Evolutionary conservation across 2,797 vertebrate species (phyloP), one percentile per base, ranked within the genome.

Genomic region (Esox masquinongy): DNA sequence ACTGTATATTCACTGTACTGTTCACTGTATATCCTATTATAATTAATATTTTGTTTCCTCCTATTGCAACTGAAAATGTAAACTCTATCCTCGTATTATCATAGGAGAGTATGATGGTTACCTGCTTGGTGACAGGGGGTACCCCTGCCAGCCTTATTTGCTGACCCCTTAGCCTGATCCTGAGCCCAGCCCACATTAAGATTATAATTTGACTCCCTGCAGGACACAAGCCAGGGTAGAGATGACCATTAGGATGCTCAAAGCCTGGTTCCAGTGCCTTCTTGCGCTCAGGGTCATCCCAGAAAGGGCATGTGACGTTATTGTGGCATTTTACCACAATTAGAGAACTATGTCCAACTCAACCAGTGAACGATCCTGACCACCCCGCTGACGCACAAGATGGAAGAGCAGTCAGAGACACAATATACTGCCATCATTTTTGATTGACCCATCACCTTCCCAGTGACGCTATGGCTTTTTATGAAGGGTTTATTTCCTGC

Each of bases 241-340:
- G 22, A 67, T 67, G 29, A 67, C 64, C 64, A 17, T 1, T 66
- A 22, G 16, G 22, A 66, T 11, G 63, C 4, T 67, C 64, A 67
- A 31, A n/a, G n/a, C n/a, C n/a, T n/a, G n/a, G n/a, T n/a, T n/a
- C n/a, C n/a, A n/a, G n/a, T n/a, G n/a, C n/a, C 26, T 67, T 67
- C 26, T 24, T 29, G 12, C 7, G 64, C 64, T 67, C 64, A 29
- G 3, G 64, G n/a, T n/a, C n/a, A n/a, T n/a, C n/a, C n/a, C n/a
- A n/a, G n/a, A n/a, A n/a, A n/a, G n/a, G n/a, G n/a, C 22, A 64
- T 2, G 61, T 67, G 64, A 67, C 24, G 31, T 67, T 34, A 67
- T 31, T 67, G 64, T 67, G 64, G 64, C 64, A 67, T 67, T 24
- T 67, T 67, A 22, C 22, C n/a, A 22, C 63, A 66, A 66, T 66